These are phyloP conservation scores for Eristalis intricaria DNA, from an alignment of 2,888 invertebrate species.

Conservation along the genomic window DNA sequence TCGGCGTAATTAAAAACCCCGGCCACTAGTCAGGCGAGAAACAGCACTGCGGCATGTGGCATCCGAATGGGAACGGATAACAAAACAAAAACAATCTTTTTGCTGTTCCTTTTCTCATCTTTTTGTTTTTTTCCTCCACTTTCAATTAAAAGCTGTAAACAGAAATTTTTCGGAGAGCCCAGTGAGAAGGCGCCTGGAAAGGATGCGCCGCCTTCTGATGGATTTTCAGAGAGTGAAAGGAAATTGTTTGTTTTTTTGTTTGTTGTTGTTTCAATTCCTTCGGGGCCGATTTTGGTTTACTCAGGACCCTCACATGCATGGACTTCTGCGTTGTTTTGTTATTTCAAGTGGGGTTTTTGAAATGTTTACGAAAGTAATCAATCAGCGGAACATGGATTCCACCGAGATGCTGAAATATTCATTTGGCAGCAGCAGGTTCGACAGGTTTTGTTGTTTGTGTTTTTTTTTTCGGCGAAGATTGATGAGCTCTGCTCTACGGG, in stretches of 20 bases:
- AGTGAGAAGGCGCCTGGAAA: neutral
- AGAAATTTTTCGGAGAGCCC: neutral
- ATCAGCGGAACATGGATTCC: neutral
- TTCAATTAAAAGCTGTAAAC: constrained; percentile 50
- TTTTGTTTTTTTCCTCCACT: constrained; percentile 1
- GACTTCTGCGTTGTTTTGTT: neutral
- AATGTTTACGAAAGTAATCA: neutral
- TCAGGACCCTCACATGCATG: neutral
- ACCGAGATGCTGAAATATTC: neutral
- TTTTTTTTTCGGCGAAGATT: neutral
- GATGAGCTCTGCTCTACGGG: neutral
- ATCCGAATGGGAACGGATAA: constrained; percentile 16
- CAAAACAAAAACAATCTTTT: neutral
- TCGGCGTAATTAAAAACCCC: constrained; percentile 65
- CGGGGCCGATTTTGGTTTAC: constrained; percentile 2
- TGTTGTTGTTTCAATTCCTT: neutral
- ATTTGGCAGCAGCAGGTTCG: neutral
- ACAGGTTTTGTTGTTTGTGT: neutral
- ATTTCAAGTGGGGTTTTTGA: neutral
- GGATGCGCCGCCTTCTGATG: constrained; percentile 1
- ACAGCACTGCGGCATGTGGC: constrained; percentile 15
- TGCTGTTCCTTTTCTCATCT: neutral
- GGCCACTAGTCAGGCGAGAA: neutral
- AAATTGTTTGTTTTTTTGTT: neutral
- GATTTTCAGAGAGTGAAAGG: neutral